Base-by-base conservation (phyloP, 2,797 vertebrate genomes). In the Helarctos malayanus region DNA sequence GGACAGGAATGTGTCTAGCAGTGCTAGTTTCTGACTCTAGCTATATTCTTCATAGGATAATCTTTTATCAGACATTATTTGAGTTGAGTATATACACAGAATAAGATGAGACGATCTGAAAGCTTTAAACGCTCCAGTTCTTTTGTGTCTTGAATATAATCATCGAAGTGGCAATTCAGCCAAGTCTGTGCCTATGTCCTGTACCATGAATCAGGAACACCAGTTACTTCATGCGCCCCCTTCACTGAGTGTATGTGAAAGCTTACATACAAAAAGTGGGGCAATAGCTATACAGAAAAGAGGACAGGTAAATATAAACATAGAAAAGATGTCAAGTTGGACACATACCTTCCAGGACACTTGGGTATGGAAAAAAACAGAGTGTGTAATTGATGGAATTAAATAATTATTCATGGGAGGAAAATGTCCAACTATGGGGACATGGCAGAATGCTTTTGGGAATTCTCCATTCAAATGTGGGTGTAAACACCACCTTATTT, bases 1-100 rank as follows among this genome's bases (percentile, higher is more conserved):
- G 1, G 65, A 82, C 89, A 97, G 86, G 69, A 97, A 93, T 59
- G 73, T 75, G 61, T 92, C 81, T 21, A 79, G 47, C 83, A 93
- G 32, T 1, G 4, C 16, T 69, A n/a, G 13, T 65, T 91, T 47
- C 52, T 89, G 47, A n/a, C 5, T 47, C 15, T 59, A 59, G 13
- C 32, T 91, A 8, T 2, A 7, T 63, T 89, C 57, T 59, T 84
- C 49, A 35, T 7, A 47, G 16, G 38, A 5, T n/a, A 56, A 7
- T 49, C n/a, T 75, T 1, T 83, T 79, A 32, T 61, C 69, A 38
- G 52, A 27, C 21, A 7, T 86, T 95, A 25, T 65, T 79, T 94
- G 49, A 75, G n/a, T 56, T 81, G 25, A 57, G n/a, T 19, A 23
- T 78, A 3, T 71, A 75, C 9, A 78, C 3, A 35, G 95, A 94